Percentiles rank a stretch among this genome's conserved stretches.
Conservation (phyloP, 2,113 vertebrate species). For the Chascanopsetta lugubris region DNA sequence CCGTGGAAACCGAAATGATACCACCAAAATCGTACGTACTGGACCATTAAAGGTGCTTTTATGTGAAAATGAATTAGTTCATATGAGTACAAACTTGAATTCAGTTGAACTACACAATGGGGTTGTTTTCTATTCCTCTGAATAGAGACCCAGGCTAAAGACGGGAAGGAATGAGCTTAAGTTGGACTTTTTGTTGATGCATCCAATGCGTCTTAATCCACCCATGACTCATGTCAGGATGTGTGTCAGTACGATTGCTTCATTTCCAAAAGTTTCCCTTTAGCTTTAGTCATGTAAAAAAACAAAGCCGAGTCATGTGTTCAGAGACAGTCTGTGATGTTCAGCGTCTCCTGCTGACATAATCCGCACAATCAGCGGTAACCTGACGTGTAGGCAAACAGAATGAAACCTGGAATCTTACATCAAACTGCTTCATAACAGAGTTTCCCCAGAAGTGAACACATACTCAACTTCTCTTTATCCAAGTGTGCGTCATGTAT, state of each 20-base stretch:
- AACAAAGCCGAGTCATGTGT: slow-evolving; percentile 23
- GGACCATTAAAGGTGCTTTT: no score
- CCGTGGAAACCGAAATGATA: no score
- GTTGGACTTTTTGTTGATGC: not conserved
- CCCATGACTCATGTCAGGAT: slow-evolving; percentile 30
- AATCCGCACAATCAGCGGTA: no score
- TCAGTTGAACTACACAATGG: no score
- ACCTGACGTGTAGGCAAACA: not conserved
- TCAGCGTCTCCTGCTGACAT: not conserved
- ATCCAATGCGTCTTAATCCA: not conserved
- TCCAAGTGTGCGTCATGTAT: not conserved
- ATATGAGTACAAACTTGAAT: no score
- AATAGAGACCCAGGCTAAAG: no score
- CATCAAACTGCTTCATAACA: not conserved
- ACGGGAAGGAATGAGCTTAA: no score
- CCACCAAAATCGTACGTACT: no score
- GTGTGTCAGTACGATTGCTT: slow-evolving; percentile 8
- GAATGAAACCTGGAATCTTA: not conserved
- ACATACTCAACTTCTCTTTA: not conserved
- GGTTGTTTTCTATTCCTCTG: no score
- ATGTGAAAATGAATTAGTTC: no score
- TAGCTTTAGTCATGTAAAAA: not conserved
- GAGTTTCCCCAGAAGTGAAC: not conserved
- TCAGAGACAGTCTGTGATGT: slow-evolving; percentile 8
- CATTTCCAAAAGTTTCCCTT: slow-evolving; percentile 20